Evolutionary conservation across 2,797 vertebrate species (phyloP).

Genomic region (Cyprinodon diabolis): DNA sequence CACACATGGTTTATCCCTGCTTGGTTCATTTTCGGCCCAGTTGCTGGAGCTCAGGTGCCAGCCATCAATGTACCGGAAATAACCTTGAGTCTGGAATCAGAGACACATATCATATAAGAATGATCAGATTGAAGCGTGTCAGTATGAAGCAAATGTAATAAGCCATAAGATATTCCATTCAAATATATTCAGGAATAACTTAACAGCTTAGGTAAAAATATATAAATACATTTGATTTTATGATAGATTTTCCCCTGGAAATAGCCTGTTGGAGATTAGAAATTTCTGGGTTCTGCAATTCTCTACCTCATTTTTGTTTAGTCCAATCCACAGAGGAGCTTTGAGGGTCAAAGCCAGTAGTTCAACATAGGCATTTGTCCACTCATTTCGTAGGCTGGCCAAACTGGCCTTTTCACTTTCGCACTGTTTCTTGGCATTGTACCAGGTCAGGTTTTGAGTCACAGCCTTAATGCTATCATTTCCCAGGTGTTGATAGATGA

Average conservation of each 20-base stretch:
- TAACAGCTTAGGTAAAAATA: not conserved
- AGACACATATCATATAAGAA: not conserved
- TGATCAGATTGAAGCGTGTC: not conserved
- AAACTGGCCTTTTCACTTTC: slow-evolving; percentile 72
- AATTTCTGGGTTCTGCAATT: not conserved
- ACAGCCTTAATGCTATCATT: slow-evolving; percentile 84
- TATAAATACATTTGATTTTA: not conserved
- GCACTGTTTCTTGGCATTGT: slow-evolving; percentile 79
- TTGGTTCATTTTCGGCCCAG: slow-evolving; percentile 87
- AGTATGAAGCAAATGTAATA: not conserved
- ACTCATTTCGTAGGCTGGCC: slow-evolving; percentile 83
- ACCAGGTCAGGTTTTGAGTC: slow-evolving; percentile 84
- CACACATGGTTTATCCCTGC: slow-evolving; percentile 83
- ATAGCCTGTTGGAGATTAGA: not conserved
- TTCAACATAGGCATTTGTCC: slow-evolving; percentile 82
- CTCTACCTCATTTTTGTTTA: slow-evolving; percentile 88
- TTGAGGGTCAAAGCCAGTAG: slow-evolving; percentile 76
- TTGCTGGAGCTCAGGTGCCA: slow-evolving; percentile 85
- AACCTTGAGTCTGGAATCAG: slow-evolving; percentile 79
- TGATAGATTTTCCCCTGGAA: not conserved
- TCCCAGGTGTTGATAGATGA: slow-evolving; percentile 69
- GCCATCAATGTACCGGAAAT: slow-evolving; percentile 86
- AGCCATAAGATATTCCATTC: not conserved
- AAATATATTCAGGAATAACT: not conserved
- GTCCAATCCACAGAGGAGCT: slow-evolving; percentile 89